Conservation (phyloP, 2,888 invertebrate genomes). For the Eulithis prunata region DNA sequence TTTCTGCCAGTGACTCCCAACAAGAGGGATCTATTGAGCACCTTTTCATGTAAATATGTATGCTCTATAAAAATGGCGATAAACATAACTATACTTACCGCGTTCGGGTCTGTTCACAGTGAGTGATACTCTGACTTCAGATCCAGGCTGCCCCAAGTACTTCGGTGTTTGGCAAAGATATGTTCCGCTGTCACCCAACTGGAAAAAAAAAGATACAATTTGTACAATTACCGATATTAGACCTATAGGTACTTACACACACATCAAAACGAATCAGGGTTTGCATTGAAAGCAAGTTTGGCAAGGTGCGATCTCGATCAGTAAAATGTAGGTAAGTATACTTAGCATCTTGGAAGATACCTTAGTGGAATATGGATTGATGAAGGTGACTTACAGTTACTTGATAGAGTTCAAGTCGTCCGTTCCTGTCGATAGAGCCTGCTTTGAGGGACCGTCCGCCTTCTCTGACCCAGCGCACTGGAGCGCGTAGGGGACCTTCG, state of each 20-base stretch:
- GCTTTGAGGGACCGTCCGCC: conserved; percentile 89
- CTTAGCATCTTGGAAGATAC: too few species aligned
- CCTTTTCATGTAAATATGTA: too few species aligned
- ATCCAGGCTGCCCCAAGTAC: conserved; percentile 86
- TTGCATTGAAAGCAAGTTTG: too few species aligned
- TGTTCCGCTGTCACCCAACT: conserved; percentile 90
- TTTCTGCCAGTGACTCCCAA: too few species aligned
- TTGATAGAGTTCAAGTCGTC: conserved; percentile 93
- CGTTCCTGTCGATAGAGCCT: conserved; percentile 89
- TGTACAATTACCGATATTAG: too few species aligned
- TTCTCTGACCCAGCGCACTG: conserved; percentile 90
- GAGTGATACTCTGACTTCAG: conserved; percentile 88
- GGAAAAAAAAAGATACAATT: conserved; percentile 37
- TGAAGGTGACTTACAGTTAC: conserved; percentile 83
- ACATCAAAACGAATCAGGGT: too few species aligned
- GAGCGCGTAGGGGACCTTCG: conserved; percentile 91
- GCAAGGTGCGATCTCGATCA: too few species aligned
- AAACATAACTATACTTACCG: conserved; percentile 85
- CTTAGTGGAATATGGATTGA: too few species aligned
- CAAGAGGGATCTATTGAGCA: too few species aligned
- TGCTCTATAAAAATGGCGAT: neutral
- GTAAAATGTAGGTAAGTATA: too few species aligned
- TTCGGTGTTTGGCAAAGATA: conserved; percentile 93
- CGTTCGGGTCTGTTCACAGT: conserved; percentile 85
- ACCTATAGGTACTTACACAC: too few species aligned